phyloP scores from a whole-genome alignment of 2,797 vertebrate genomes.

The Onychomys torridus region DNA sequence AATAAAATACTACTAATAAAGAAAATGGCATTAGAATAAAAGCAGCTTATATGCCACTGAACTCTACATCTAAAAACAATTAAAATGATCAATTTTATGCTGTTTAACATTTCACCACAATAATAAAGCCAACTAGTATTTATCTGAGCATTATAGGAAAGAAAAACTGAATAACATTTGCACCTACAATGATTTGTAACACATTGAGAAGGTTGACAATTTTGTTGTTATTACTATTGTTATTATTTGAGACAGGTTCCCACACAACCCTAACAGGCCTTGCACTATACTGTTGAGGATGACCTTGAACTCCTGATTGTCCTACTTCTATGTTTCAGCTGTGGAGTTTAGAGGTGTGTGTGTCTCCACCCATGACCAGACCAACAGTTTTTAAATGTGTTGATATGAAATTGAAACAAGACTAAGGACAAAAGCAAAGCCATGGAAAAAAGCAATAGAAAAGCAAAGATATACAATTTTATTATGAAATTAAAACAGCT shows the following conservation, averaged over 20 bases:
- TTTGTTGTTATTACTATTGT: not conserved
- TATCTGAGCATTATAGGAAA: not conserved
- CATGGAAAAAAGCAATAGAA: slow-evolving; percentile 14
- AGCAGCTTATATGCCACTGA: not conserved
- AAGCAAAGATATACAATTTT: slow-evolving; percentile 35
- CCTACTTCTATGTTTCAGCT: not conserved
- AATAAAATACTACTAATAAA: not conserved
- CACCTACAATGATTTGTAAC: not conserved
- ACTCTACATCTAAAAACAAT: not conserved
- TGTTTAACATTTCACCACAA: not conserved
- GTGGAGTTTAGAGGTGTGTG: not conserved
- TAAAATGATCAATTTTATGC: slow-evolving; percentile 19
- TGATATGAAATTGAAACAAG: slow-evolving; percentile 58
- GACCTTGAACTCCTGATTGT: not conserved
- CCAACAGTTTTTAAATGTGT: not conserved
- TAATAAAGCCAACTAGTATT: slow-evolving; percentile 24
- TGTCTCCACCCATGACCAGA: not conserved
- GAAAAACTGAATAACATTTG: not conserved
- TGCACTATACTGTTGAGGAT: not conserved
- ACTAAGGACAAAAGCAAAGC: not conserved
- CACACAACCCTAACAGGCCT: not conserved
- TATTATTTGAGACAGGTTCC: not conserved
- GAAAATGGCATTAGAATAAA: not conserved
- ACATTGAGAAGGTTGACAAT: not conserved
- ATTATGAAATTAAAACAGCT: slow-evolving; percentile 57